phyloP scores from a whole-genome alignment of 2,113 vertebrate species.

The Ictidomys tridecemlineatus region DNA sequence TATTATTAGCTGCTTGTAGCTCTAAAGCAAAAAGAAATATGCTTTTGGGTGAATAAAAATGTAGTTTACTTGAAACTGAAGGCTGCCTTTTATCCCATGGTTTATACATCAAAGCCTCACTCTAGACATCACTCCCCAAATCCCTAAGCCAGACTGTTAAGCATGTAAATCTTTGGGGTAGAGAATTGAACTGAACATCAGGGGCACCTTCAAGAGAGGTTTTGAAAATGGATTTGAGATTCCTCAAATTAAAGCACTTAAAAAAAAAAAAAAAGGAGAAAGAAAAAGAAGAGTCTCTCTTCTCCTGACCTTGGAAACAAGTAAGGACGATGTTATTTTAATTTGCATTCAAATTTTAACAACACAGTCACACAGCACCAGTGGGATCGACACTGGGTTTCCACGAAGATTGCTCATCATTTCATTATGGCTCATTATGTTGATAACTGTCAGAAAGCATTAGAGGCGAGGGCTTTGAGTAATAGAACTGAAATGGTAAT shows the following conservation, averaged over 20 bases:
- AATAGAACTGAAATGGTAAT: constrained; percentile 90
- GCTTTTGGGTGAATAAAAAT: neutral
- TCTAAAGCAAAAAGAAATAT: constrained; percentile 43
- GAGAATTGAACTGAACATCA: constrained; percentile 47
- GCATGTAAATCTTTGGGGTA: constrained; percentile 66
- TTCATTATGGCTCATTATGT: constrained; percentile 92
- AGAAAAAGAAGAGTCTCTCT: neutral
- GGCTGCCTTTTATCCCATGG: constrained; percentile 69
- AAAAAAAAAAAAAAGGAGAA: neutral
- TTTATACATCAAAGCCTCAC: constrained; percentile 74
- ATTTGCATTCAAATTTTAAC: constrained; percentile 88
- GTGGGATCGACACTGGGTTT: constrained; percentile 87
- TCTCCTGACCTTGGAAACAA: constrained; percentile 90
- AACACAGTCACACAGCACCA: constrained; percentile 86
- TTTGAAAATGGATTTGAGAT: constrained; percentile 72
- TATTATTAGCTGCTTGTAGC: neutral
- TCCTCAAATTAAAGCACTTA: constrained; percentile 75
- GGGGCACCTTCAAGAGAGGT: constrained; percentile 23
- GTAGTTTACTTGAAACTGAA: constrained; percentile 62
- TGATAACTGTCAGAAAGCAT: constrained; percentile 92
- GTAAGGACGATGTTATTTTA: constrained; percentile 88
- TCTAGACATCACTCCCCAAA: constrained; percentile 52
- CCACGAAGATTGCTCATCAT: constrained; percentile 90
- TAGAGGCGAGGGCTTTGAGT: constrained; percentile 88
- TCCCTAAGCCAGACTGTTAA: constrained; percentile 52